Conservation (phyloP, 2,113 vertebrate genomes). For the Phoxinus phoxinus region DNA sequence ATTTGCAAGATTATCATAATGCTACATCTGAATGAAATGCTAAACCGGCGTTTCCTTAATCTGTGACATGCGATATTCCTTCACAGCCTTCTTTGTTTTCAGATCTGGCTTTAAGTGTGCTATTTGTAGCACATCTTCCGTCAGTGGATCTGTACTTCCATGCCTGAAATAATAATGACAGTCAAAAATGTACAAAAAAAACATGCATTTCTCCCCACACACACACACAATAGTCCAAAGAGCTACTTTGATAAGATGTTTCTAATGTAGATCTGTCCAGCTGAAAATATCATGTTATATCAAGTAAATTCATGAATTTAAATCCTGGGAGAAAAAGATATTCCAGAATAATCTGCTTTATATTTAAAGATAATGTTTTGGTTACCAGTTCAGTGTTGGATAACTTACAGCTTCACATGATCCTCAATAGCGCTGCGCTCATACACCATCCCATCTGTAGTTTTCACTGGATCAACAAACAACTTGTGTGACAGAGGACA, state of each 20-base stretch:
- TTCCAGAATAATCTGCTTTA: too few relatives aligned
- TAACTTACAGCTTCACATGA: constrained; percentile 63
- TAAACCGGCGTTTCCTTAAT: constrained; percentile 48
- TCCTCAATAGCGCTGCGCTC: constrained; percentile 69
- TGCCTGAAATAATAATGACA: neutral
- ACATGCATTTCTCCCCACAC: neutral
- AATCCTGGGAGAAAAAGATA: too few relatives aligned
- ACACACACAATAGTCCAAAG: neutral
- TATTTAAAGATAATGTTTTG: too few relatives aligned
- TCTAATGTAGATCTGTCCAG: too few relatives aligned
- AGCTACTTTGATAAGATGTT: too few relatives aligned
- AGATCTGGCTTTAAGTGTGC: constrained; percentile 51
- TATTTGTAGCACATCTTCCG: neutral
- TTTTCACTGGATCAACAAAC: constrained; percentile 72
- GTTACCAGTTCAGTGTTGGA: too few relatives aligned
- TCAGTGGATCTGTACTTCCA: constrained; percentile 52
- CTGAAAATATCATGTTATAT: too few relatives aligned
- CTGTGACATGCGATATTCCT: constrained; percentile 52
- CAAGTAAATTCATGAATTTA: too few relatives aligned
- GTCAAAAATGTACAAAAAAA: neutral
- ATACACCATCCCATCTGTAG: constrained; percentile 55
- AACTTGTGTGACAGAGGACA: constrained; percentile 67
- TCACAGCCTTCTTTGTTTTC: constrained; percentile 63
- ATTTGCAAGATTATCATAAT: neutral
- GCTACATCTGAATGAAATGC: neutral